phyloP scores from a whole-genome alignment of 2,888 invertebrate species.

The Stegophylla sp. region DNA sequence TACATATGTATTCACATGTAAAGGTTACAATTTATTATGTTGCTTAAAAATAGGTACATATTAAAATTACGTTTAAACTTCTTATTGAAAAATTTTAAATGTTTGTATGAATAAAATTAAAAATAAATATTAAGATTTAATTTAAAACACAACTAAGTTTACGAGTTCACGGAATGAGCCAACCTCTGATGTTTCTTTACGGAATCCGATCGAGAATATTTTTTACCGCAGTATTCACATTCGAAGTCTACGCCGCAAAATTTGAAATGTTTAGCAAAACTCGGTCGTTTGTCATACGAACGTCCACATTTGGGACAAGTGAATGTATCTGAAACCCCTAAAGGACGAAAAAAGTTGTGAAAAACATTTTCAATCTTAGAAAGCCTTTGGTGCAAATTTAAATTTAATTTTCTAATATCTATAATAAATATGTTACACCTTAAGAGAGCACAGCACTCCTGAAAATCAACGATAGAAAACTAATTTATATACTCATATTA shows the following conservation, averaged over 20 bases:
- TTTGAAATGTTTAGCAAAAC: conserved; percentile 61
- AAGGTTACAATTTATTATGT: conserved; percentile 11
- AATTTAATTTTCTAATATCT: background rate
- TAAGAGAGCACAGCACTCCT: background rate
- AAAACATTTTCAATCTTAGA: conserved; percentile 1
- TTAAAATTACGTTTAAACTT: background rate
- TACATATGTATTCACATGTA: conserved; percentile 11
- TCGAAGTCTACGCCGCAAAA: conserved; percentile 65
- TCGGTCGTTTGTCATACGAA: conserved; percentile 60
- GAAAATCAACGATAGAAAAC: too few species aligned
- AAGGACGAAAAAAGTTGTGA: conserved; percentile 33
- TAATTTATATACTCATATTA: too few species aligned
- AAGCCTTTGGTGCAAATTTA: conserved; percentile 6
- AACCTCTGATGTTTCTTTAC: conserved; percentile 64
- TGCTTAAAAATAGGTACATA: background rate
- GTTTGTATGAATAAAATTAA: conserved; percentile 3
- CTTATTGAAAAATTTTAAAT: conserved; percentile 1
- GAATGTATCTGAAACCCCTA: conserved; percentile 40
- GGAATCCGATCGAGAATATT: conserved; percentile 62
- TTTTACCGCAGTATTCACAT: conserved; percentile 65
- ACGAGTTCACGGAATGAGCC: conserved; percentile 36
- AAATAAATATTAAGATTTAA: conserved; percentile 9
- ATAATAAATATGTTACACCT: background rate
- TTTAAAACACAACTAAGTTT: conserved; percentile 2
- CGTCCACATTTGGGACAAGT: conserved; percentile 59